Conservation (phyloP, 2,888 invertebrate species). For the Sceliomorpha sp. region DNA sequence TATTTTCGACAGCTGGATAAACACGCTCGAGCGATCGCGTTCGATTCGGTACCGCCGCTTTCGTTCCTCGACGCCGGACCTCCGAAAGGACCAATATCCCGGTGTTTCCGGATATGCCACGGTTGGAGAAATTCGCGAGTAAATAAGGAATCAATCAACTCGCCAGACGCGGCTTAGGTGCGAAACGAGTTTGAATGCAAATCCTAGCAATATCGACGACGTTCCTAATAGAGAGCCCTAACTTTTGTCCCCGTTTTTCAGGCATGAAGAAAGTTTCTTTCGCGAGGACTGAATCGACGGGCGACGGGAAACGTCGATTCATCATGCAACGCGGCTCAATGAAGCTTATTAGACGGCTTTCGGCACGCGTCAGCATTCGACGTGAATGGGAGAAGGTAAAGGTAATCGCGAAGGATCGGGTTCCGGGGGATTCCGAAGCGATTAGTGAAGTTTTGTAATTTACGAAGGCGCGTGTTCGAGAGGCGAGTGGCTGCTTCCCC, state of each 20-base stretch:
- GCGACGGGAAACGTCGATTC: not conserved
- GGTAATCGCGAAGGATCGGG: constrained; percentile 27
- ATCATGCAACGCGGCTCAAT: not conserved
- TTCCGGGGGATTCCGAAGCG: constrained; percentile 29
- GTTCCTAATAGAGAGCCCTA: no score
- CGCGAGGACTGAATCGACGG: not conserved
- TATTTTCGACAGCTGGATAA: constrained; percentile 24
- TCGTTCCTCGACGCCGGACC: not conserved
- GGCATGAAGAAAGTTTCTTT: no score
- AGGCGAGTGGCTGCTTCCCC: constrained; percentile 10
- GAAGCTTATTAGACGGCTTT: constrained; percentile 19
- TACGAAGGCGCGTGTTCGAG: constrained; percentile 53
- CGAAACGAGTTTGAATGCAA: constrained; percentile 11
- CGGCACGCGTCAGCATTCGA: constrained; percentile 13
- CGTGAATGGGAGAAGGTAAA: constrained; percentile 12
- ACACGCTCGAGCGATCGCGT: constrained; percentile 4
- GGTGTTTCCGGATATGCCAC: no score
- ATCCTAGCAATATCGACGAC: no score
- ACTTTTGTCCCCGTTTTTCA: no score
- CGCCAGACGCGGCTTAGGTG: no score
- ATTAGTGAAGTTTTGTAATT: constrained; percentile 58
- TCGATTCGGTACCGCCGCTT: constrained; percentile 9
- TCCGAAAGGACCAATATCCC: not conserved
- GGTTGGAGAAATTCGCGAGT: no score
- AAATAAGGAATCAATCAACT: no score